Evolutionary conservation across 1,140 invertebrate species (phyloP).

Genomic region (Drosophila sproati): DNA sequence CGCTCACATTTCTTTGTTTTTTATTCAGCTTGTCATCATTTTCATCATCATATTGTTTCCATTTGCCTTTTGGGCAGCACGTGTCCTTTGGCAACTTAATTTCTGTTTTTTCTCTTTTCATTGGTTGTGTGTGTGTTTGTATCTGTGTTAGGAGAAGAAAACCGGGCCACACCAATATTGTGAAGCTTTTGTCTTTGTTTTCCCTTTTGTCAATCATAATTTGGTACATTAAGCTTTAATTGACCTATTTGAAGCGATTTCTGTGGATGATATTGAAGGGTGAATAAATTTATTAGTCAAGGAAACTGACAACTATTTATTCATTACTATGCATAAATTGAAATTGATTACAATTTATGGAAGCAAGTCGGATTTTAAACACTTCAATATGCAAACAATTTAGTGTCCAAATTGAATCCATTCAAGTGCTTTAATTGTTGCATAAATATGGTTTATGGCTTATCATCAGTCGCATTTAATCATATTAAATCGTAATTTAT

Average conservation of each 20-base stretch:
- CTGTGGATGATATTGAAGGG: not conserved
- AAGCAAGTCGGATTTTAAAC: not conserved
- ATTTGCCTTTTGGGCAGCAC: constrained; percentile 67
- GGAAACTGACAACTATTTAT: not conserved
- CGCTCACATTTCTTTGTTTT: not conserved
- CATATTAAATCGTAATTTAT: constrained; percentile 43
- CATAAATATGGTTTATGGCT: constrained; percentile 25
- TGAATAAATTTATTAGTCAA: not conserved
- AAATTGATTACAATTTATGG: not conserved
- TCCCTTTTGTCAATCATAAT: constrained; percentile 60
- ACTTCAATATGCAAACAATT: constrained; percentile 25
- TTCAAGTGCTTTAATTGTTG: constrained; percentile 32
- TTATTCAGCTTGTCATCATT: constrained; percentile 43
- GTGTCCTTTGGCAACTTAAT: constrained; percentile 69
- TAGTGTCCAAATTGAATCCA: constrained; percentile 7
- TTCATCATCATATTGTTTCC: constrained; percentile 66
- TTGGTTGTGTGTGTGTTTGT: constrained; percentile 4
- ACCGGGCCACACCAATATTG: constrained; percentile 71
- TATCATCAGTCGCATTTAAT: constrained; percentile 39
- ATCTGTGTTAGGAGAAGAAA: constrained; percentile 15
- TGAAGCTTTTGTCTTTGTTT: constrained; percentile 29
- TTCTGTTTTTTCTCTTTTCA: constrained; percentile 56
- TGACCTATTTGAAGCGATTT: constrained; percentile 34
- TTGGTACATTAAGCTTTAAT: constrained; percentile 55
- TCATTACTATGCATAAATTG: not conserved